Base-by-base conservation (phyloP, 2,797 vertebrate species). In the Xiphorhynchus erythropygius region DNA sequence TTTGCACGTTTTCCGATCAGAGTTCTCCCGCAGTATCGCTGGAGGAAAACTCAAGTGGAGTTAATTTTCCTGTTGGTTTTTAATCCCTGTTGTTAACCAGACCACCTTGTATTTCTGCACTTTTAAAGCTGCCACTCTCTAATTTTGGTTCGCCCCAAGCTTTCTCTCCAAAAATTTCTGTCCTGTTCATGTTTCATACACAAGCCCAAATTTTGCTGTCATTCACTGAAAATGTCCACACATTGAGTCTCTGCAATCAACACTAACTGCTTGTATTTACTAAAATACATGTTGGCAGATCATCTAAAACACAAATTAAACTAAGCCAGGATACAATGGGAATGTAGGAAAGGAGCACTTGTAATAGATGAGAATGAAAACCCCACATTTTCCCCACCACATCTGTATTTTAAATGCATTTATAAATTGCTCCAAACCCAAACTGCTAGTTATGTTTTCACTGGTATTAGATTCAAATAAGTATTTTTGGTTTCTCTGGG, bases 381-480 rank as follows among this genome's bases (percentile, higher is more conserved):
- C 7, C 25, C 13, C 14, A 3, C 21, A 27, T 37, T 87, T 90
- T 73, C 65, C 60, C 46, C 56, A 87, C 53, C 71, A 74, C 79
- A 78, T 62, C 62, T 87, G 30, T 63, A 57, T 82, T 84, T 75
- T 75, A 91, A 87, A 82, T 67, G 67, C 53, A 42, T 78, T 84
- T 87, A 49, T 84, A 87, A 81, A 78, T 82, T 44, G 55, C 70
- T 91, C 59, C 82, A 93, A 93, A 75, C 60, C 77, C 57, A 93
- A 33, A 85, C 71, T 84, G 62, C 35, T 89, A 59, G 83, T 79
- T 91, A 67, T n/a, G 67, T 78, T 89, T 87, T 94, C 83, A 79
- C 47, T 75, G 18, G 7, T 91, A 47, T 75, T 87, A 81, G 53
- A 70, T 78, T 89, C 70, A 70, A 77, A 3, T 69, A 78, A 74